Base-by-base conservation (phyloP, 2,113 vertebrate species). In the Alethe diademata region DNA sequence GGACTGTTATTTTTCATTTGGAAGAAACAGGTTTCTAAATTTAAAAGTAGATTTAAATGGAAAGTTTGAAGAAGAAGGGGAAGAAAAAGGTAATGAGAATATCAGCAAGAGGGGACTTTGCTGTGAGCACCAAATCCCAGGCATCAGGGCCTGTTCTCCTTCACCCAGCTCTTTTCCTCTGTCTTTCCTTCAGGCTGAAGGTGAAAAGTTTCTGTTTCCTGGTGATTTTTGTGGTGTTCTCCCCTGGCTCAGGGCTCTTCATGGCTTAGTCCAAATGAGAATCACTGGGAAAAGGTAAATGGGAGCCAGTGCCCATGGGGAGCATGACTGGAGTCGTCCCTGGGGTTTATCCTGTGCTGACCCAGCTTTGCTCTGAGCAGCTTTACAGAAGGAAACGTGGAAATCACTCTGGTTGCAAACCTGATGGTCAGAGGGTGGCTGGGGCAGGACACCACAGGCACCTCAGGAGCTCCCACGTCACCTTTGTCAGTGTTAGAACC, bases 241-340 rank as follows among this genome's bases (percentile, higher is more conserved):
- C 19, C 0, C 74, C 56, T 0, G 70, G 22, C 19, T 65, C 6
- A 1, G 96, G 95, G n/a, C 29, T 97, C 36, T 82, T 69, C 50
- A 29, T 95, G 69, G 67, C 71, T 54, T 80, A 38, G 38, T 75
- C 4, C 91, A 78, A 81, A 91, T 95, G 70, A 93, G 88, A 73
- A 91, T 96, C 9, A 6, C 60, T 8, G 96, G 96, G 81, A 97
- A 96, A 79, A 97, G 97, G 95, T 98, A 48, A 92, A 90, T 6
- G 5, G 25, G 22, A 33, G 3, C 9, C 0, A 6, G 19, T 19
- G 12, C 24, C 25, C 2, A 2, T 0, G 0, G 47, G 33, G 23
- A 22, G 22, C 5, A 25, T 4, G 7, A 35, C 60, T 60, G 74
- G 70, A 42, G 24, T 48, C 0, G 0, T 11, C 18, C 57, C 1